A percentile compares a stretch with the other conserved stretches of the same genome.
phyloP scores from a whole-genome alignment of 2,113 vertebrate species.

The Rhadina sibilatrix region DNA sequence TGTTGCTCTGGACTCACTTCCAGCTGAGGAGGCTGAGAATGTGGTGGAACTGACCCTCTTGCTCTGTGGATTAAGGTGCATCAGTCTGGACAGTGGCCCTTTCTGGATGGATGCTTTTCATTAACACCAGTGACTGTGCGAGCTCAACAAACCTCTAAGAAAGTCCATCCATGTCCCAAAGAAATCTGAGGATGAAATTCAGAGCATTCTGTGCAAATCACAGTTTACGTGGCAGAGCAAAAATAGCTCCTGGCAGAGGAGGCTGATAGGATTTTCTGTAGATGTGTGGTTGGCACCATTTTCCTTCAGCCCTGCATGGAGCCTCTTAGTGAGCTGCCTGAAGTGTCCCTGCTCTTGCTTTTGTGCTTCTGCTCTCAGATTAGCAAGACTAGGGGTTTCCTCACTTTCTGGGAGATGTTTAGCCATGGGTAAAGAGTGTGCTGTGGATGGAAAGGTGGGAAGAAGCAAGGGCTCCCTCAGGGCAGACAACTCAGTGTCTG shows the following conservation, averaged over 20 bases:
- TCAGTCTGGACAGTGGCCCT: background rate
- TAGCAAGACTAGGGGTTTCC: background rate
- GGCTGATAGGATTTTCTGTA: background rate
- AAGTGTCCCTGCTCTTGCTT: background rate
- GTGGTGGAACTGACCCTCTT: background rate
- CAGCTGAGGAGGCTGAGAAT: background rate
- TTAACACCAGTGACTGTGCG: accelerated
- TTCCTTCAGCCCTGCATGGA: background rate
- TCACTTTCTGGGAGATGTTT: background rate
- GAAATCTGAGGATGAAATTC: background rate
- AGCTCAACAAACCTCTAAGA: background rate
- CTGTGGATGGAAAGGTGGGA: background rate
- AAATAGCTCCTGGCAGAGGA: background rate
- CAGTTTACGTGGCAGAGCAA: background rate
- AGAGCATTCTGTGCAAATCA: background rate
- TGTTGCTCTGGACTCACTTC: background rate
- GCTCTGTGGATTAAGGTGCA: background rate
- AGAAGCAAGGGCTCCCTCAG: background rate
- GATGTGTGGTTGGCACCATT: background rate
- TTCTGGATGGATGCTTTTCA: accelerated
- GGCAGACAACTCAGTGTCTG: accelerated
- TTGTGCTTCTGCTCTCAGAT: background rate
- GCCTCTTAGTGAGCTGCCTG: background rate
- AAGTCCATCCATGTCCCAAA: background rate
- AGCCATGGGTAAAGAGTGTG: accelerated